Base-by-base conservation (phyloP, 2,113 vertebrate genomes). In the Oryzias javanicus region DNA sequence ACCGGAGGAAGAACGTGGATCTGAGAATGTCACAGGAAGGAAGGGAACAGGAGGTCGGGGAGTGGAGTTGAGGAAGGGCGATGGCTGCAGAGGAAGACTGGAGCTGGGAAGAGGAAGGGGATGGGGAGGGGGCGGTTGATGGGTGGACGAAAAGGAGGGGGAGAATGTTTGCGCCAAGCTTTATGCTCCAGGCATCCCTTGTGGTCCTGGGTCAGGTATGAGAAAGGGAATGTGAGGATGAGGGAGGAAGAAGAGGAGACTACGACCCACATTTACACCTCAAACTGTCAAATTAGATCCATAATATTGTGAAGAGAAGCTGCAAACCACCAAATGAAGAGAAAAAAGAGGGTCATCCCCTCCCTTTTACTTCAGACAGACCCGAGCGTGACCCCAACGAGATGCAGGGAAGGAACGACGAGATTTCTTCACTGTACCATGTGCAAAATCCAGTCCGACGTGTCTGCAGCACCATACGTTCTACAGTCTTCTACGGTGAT, bases 221-320 rank as follows among this genome's bases (percentile, higher is more conserved):
- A 89, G 35, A 12, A 12, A 12, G 35, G 35, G 76, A 87, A 90
- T 92, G 86, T 64, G 77, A 68, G n/a, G 61, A 90, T 86, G 80
- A 84, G 89, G 87, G 85, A 63, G 84, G 67, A 77, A 58, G 66
- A 64, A 29, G 68, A 69, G 64, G 44, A 71, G 70, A 57, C 27
- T 76, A 44, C 53, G 68, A 82, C 82, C 89, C 84, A 72, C 60
- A 70, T 72, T 84, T 91, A 91, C 70, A 87, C 79, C 82, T 97
- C 94, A 94, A 95, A 95, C 94, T 96, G 95, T 94, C 93, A 93
- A 94, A 93, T 71, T 70, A 95, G 92, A 95, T 83, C 92, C 56
- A 94, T 75, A 83, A 77, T 72, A 88, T 25, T 55, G 55, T 22
- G 16, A 46, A 41, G 49, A 60, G 15, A 48, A 14, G 24, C 27